These are phyloP conservation scores for Centropristis striata DNA, from an alignment of 2,113 vertebrate genomes.

Conservation along the genomic window DNA sequence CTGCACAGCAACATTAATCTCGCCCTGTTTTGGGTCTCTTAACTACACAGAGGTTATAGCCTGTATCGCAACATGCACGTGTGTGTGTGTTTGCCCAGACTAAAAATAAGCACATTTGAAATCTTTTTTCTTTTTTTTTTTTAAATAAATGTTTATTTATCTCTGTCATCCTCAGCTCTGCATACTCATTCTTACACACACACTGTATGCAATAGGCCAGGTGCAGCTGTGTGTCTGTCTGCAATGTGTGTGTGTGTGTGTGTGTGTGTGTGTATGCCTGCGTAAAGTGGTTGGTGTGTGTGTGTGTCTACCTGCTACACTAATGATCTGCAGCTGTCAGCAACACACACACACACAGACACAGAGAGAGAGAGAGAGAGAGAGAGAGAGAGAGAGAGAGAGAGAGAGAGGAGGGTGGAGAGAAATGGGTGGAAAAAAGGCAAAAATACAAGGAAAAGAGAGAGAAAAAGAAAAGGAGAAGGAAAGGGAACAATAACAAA, in stretches of 20 bases:
- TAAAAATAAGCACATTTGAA: slow-evolving; percentile 60
- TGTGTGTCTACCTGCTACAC: slow-evolving; percentile 60
- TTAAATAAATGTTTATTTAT: slow-evolving; percentile 52
- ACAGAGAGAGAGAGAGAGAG: slow-evolving; percentile 8
- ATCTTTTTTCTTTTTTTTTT: slow-evolving; percentile 2
- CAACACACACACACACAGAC: slow-evolving; percentile 20
- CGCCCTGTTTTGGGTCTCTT: slow-evolving; percentile 54
- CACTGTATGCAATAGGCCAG: slow-evolving; percentile 51
- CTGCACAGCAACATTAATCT: slow-evolving; percentile 69
- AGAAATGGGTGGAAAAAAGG: not conserved
- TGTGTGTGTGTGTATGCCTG: slow-evolving; percentile 19
- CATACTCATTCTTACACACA: slow-evolving; percentile 13
- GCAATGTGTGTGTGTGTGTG: slow-evolving; percentile 19
- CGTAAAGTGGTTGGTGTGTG: slow-evolving; percentile 15
- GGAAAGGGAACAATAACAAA: not conserved
- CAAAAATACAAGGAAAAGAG: not conserved
- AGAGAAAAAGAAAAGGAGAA: not conserved
- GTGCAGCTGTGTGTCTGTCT: slow-evolving; percentile 33
- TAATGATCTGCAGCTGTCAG: slow-evolving; percentile 76
- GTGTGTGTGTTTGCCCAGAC: slow-evolving; percentile 24
- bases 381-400: not conserved
- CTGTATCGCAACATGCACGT: slow-evolving; percentile 27
- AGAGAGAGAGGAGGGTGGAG: not conserved
- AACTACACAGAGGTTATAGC: slow-evolving; percentile 53
- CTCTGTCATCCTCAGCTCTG: slow-evolving; percentile 55